phyloP scores from a whole-genome alignment of 2,888 invertebrate species.

The Junonia oenone region DNA sequence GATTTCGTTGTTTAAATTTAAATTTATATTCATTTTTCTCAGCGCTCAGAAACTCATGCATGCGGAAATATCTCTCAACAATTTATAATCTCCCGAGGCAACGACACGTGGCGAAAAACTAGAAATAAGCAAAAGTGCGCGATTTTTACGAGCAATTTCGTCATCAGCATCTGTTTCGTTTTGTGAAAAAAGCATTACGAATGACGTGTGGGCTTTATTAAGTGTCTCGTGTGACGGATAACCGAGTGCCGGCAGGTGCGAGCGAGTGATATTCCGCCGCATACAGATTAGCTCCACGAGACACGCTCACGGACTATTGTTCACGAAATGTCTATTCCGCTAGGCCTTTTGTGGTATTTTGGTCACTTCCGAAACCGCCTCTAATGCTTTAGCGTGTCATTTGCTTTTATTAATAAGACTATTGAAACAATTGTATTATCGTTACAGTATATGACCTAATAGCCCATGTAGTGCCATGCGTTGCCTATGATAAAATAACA shows the following conservation, averaged over 20 bases:
- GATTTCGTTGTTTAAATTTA: conserved; percentile 9
- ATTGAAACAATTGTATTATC: not conserved
- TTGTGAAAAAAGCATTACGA: conserved; percentile 38
- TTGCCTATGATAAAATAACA: too few relatives aligned
- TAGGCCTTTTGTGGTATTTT: conserved; percentile 11
- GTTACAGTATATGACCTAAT: too few relatives aligned
- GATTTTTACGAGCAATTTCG: conserved; percentile 31
- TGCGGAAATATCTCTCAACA: conserved; percentile 13
- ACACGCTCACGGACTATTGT: conserved; percentile 18
- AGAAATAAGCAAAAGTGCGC: conserved; percentile 20
- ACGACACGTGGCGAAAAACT: conserved; percentile 16
- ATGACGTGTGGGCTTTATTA: conserved; percentile 59
- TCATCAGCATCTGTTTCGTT: conserved; percentile 34
- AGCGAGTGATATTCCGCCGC: conserved; percentile 28
- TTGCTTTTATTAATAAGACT: not conserved
- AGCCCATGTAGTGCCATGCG: too few relatives aligned
- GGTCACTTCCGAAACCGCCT: conserved; percentile 4
- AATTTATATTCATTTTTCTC: conserved; percentile 14
- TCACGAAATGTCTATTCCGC: conserved; percentile 19
- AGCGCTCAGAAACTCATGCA: conserved; percentile 14
- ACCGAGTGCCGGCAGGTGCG: conserved; percentile 49
- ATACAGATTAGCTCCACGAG: conserved; percentile 31
- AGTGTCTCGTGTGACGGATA: conserved; percentile 69
- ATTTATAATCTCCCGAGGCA: conserved; percentile 15
- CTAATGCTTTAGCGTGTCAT: not conserved